Conservation (phyloP, 2,113 vertebrate genomes). For the Dissostichus mawsoni region DNA sequence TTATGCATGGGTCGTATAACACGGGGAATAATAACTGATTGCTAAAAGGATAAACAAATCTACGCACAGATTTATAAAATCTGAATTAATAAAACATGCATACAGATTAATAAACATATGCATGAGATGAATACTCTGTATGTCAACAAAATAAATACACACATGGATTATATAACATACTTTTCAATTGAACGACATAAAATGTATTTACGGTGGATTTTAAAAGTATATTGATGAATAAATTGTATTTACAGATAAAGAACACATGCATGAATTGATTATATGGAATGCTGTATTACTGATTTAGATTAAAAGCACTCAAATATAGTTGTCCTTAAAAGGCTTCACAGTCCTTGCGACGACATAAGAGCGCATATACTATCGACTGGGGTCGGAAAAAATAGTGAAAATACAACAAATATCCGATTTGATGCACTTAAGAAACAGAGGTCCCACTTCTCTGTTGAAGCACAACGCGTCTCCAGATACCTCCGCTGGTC, state of each 20-base stretch:
- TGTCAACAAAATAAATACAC: background rate
- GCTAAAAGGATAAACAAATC: background rate
- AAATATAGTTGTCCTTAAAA: background rate
- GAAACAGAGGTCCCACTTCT: background rate
- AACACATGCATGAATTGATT: background rate
- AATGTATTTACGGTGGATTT: background rate
- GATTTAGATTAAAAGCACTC: background rate
- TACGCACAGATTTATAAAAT: background rate
- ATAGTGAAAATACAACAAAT: background rate
- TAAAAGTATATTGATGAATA: background rate
- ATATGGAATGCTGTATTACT: background rate
- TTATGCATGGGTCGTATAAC: background rate
- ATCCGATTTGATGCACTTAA: background rate
- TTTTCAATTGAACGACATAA: no score
- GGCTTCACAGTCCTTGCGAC: background rate
- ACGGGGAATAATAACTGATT: background rate
- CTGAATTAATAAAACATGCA: background rate
- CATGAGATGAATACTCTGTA: background rate
- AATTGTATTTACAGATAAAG: background rate
- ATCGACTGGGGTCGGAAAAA: background rate
- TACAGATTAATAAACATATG: background rate
- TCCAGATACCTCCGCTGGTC: background rate
- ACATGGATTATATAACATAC: background rate
- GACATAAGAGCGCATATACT: background rate
- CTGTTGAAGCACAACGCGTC: conserved; percentile 46